Conservation (phyloP, 2,113 vertebrate species). For the Tyrannus savana region DNA sequence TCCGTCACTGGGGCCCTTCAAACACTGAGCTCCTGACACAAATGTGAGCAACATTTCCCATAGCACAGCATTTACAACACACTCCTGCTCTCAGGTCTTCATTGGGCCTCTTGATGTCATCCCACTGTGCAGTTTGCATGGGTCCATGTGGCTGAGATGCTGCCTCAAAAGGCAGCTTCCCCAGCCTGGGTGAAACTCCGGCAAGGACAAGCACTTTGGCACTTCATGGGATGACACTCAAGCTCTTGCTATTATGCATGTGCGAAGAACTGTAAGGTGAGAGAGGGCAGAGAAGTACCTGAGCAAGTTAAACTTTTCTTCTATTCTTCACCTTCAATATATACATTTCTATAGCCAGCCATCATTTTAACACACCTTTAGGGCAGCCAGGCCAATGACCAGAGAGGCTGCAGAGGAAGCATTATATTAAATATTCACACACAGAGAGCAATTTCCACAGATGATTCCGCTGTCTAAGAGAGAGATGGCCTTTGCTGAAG, state of each 20-base stretch:
- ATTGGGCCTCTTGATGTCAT: accelerated
- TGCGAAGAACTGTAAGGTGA: not conserved
- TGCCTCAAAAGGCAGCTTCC: not conserved
- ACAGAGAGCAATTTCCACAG: not conserved
- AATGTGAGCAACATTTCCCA: accelerated
- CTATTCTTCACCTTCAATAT: not conserved
- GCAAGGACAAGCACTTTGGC: not conserved
- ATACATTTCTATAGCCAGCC: accelerated
- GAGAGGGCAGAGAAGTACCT: not conserved
- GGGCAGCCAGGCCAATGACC: not conserved
- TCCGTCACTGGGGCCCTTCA: not conserved
- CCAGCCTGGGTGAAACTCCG: not conserved
- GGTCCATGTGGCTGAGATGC: not conserved
- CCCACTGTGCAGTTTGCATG: too few species aligned
- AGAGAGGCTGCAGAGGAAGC: not conserved
- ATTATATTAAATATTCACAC: not conserved
- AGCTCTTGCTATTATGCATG: accelerated
- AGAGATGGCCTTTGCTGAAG: not conserved
- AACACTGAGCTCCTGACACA: not conserved
- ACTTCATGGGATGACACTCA: accelerated
- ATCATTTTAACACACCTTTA: not conserved
- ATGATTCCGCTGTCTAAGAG: not conserved
- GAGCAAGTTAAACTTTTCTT: not conserved
- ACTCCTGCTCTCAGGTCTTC: accelerated
- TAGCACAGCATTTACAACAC: accelerated